These are phyloP conservation scores for Cheilosia soror DNA, from an alignment of 2,888 invertebrate genomes.

Conservation along the genomic window DNA sequence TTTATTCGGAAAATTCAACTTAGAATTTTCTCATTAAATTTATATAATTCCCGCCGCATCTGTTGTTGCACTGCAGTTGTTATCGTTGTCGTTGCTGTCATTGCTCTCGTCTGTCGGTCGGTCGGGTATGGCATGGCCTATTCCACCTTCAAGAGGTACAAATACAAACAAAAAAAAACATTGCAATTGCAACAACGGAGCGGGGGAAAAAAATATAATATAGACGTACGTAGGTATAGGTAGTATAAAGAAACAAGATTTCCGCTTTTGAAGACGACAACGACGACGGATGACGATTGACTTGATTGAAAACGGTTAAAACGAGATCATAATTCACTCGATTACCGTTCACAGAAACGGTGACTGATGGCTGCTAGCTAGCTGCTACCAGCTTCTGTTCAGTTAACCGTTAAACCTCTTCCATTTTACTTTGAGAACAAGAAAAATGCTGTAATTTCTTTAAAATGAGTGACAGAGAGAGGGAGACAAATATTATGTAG, in stretches of 20 bases:
- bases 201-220: slow-evolving; percentile 1
- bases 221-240: neutral
- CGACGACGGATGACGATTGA: slow-evolving; percentile 55
- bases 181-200: neutral
- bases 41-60: slow-evolving; percentile 67
- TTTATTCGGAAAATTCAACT: slow-evolving; percentile 66
- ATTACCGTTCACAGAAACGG: slow-evolving; percentile 68
- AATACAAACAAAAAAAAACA: slow-evolving; percentile 18
- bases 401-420: slow-evolving; percentile 60
- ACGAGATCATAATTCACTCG: slow-evolving; percentile 75
- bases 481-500: slow-evolving; percentile 34
- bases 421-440: slow-evolving; percentile 31
- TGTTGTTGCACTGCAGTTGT: slow-evolving; percentile 29
- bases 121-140: neutral
- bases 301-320: slow-evolving; percentile 73
- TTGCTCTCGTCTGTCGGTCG: neutral
- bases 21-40: slow-evolving; percentile 69
- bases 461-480: neutral
- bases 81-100: slow-evolving; percentile 21
- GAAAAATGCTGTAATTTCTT: slow-evolving; percentile 37
- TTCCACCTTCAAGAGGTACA: slow-evolving; percentile 42
- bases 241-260: slow-evolving; percentile 43
- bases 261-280: slow-evolving; percentile 51
- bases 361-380: slow-evolving; percentile 58
- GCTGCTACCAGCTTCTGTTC: slow-evolving; percentile 58